phyloP scores from a whole-genome alignment of 2,888 invertebrate genomes.

The Athripsodes cinereus region DNA sequence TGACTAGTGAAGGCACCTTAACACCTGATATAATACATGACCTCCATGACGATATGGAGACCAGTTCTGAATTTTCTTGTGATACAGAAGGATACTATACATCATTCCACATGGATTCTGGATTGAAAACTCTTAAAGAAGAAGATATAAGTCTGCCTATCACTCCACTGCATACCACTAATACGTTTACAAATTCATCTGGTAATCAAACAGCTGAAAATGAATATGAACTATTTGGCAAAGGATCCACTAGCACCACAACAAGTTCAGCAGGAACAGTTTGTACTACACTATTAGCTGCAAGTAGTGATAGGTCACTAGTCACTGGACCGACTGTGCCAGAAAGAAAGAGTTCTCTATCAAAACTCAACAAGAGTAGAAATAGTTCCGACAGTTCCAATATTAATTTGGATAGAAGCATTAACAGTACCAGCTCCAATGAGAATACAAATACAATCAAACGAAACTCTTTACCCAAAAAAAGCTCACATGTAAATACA shows the following conservation, averaged over 20 bases:
- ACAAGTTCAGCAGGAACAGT: slow-evolving; percentile 88
- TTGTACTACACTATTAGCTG: slow-evolving; percentile 73
- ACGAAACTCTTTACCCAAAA: slow-evolving; percentile 30
- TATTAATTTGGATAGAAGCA: slow-evolving; percentile 51
- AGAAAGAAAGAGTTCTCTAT: slow-evolving; percentile 72
- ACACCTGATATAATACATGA: slow-evolving; percentile 79
- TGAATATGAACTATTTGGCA: slow-evolving; percentile 87
- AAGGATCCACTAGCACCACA: slow-evolving; percentile 85
- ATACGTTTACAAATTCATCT: slow-evolving; percentile 62
- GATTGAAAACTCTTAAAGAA: slow-evolving; percentile 78
- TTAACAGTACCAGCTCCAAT: slow-evolving; percentile 39
- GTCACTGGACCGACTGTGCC: slow-evolving; percentile 70
- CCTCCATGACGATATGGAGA: slow-evolving; percentile 77
- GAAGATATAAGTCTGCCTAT: slow-evolving; percentile 57
- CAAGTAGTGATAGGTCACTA: slow-evolving; percentile 57
- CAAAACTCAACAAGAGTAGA: slow-evolving; percentile 52
- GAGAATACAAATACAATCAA: slow-evolving; percentile 43
- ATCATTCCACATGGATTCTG: slow-evolving; percentile 95
- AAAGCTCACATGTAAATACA: not conserved
- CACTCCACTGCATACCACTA: slow-evolving; percentile 66
- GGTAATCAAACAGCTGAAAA: slow-evolving; percentile 75
- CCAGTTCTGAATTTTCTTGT: slow-evolving; percentile 88
- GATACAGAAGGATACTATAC: slow-evolving; percentile 98
- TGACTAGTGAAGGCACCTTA: slow-evolving; percentile 78
- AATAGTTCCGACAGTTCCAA: slow-evolving; percentile 49